Conservation (phyloP, 2,888 invertebrate species). For the Clitarchus hookeri region DNA sequence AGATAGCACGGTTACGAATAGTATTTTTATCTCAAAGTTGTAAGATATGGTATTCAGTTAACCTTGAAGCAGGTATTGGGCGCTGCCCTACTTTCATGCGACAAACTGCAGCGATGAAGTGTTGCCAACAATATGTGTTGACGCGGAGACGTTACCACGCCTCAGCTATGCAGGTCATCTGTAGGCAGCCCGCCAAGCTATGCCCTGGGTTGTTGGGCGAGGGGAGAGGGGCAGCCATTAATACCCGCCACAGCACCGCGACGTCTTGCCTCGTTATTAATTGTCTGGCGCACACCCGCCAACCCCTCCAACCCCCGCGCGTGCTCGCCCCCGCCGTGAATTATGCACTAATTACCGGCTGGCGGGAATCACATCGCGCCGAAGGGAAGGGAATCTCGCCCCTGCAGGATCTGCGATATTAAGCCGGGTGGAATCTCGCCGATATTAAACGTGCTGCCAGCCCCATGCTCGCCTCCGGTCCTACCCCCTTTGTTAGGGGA, state of each 20-base stretch:
- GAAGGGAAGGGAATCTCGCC: constrained; percentile 25
- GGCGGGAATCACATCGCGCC: constrained; percentile 21
- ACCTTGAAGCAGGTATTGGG: no score
- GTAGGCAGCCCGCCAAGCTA: no score
- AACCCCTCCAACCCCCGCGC: no score
- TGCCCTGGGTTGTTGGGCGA: background rate
- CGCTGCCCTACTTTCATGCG: background rate
- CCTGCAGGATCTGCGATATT: background rate
- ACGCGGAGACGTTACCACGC: no score
- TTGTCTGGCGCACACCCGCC: constrained; percentile 32
- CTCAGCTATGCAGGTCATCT: no score
- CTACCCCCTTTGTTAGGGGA: background rate
- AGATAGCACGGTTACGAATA: no score
- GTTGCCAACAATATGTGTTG: background rate
- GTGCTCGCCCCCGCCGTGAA: constrained; percentile 31
- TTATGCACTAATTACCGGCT: constrained; percentile 42
- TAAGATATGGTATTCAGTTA: no score
- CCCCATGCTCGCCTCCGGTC: background rate
- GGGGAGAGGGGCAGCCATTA: background rate
- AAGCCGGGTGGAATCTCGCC: constrained; percentile 29
- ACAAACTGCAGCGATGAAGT: background rate
- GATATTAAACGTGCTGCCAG: constrained; percentile 29
- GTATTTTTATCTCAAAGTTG: no score
- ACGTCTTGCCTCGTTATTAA: constrained; percentile 38
- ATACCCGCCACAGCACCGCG: constrained; percentile 26